These are phyloP conservation scores for Stenoptilia bipunctidactyla DNA, from an alignment of 2,888 invertebrate genomes.

Conservation along the genomic window DNA sequence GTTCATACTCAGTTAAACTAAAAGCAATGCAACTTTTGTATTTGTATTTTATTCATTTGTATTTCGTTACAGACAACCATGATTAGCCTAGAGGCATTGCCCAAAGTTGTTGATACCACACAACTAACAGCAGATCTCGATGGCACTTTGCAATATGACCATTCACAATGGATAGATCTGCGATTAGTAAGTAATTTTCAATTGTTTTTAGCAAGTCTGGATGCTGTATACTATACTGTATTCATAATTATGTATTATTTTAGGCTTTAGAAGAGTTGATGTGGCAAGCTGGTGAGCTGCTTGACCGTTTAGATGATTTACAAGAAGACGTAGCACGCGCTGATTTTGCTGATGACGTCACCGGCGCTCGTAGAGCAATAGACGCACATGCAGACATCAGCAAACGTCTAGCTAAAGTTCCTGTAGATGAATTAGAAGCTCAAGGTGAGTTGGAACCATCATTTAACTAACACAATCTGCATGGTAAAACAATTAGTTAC, in stretches of 20 bases:
- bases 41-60: too few species aligned
- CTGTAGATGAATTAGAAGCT: conserved; percentile 92
- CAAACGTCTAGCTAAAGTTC: conserved; percentile 92
- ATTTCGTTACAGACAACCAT: conserved; percentile 85
- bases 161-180: conserved; percentile 97
- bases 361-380: conserved; percentile 90
- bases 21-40: too few species aligned
- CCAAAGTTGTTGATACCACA: conserved; percentile 91
- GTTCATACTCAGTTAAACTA: too few species aligned
- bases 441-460: conserved; percentile 74
- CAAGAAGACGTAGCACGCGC: conserved; percentile 93
- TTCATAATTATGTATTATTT: too few species aligned
- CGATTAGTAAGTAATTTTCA: conserved; percentile 71
- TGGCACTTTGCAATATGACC: conserved; percentile 94
- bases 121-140: conserved; percentile 96
- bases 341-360: conserved; percentile 95
- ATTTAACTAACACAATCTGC: background rate
- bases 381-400: conserved; percentile 95
- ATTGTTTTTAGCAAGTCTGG: too few species aligned
- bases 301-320: conserved; percentile 92
- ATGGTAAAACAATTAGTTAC: too few species aligned
- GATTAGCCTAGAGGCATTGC: conserved; percentile 94
- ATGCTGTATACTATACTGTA: too few species aligned
- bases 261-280: conserved; percentile 93
- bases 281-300: conserved; percentile 94